Evolutionary conservation across 2,888 invertebrate genomes (phyloP).

Genomic region (Lycia hirtaria): DNA sequence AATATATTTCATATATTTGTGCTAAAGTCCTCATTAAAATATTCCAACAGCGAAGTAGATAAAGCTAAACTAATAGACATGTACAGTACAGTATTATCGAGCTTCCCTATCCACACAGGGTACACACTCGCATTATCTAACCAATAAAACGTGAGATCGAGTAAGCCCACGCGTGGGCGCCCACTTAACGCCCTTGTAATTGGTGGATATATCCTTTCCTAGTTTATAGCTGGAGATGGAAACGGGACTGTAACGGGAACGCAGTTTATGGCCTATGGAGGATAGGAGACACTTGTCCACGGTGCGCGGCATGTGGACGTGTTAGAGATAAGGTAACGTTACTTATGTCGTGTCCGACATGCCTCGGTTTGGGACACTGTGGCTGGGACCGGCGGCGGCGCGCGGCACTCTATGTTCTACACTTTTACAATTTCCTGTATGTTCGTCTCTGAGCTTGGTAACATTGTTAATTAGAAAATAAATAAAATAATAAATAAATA

Average conservation of each 20-base stretch:
- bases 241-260: slow-evolving; percentile 28
- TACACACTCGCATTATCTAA: slow-evolving; percentile 8
- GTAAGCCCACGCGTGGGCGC: slow-evolving; percentile 33
- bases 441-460: too few species aligned
- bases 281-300: slow-evolving; percentile 12
- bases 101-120: neutral
- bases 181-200: slow-evolving; percentile 39
- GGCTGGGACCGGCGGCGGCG: neutral
- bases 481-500: too few species aligned
- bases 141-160: slow-evolving; percentile 28
- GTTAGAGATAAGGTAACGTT: slow-evolving; percentile 22
- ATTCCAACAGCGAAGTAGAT: neutral
- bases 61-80: neutral
- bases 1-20: too few species aligned
- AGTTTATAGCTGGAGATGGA: slow-evolving; percentile 11
- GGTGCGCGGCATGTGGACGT: slow-evolving; percentile 10
- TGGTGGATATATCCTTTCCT: slow-evolving; percentile 37
- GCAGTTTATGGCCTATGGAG: slow-evolving; percentile 19
- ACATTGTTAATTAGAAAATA: too few species aligned
- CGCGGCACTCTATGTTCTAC: too few species aligned
- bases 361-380: slow-evolving; percentile 5
- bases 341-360: slow-evolving; percentile 20
- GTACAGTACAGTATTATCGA: neutral
- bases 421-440: too few species aligned
- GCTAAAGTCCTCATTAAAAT: too few species aligned